Conservation (phyloP, 2,797 vertebrate species). For the Sebastes steindachneri region DNA sequence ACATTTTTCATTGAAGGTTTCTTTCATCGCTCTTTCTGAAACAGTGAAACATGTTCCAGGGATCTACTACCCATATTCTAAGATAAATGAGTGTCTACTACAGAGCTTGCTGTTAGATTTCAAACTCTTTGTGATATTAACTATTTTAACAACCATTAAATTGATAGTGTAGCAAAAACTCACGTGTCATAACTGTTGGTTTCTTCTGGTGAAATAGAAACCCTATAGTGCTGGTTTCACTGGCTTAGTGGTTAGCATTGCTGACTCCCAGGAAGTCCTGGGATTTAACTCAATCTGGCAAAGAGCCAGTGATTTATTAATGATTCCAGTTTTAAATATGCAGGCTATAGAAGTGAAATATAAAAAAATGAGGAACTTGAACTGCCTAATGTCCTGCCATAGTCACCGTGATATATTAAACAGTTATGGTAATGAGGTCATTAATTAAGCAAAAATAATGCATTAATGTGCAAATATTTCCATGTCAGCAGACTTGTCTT, state of each 20-base stretch:
- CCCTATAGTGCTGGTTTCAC: not conserved
- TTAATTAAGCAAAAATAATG: not conserved
- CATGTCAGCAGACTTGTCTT: conserved; percentile 6
- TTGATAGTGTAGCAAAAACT: not conserved
- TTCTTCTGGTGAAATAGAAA: not conserved
- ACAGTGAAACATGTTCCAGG: no score
- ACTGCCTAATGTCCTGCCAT: not conserved
- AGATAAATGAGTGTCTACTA: no score
- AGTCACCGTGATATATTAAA: not conserved
- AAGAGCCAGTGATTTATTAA: not conserved
- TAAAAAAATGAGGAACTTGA: not conserved
- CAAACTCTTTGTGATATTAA: not conserved
- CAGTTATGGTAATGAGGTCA: not conserved
- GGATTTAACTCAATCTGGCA: not conserved
- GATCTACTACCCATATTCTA: no score
- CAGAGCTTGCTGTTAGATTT: not conserved
- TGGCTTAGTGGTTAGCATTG: not conserved
- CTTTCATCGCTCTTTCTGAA: no score
- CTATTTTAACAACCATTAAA: not conserved
- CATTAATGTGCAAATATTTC: conserved; percentile 4
- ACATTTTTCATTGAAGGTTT: no score
- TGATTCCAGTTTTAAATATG: not conserved
- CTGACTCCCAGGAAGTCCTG: not conserved
- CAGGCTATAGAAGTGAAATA: not conserved
- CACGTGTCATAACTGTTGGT: not conserved